Percentiles rank a stretch among this genome's conserved stretches.
Evolutionary conservation across 2,797 vertebrate species (phyloP).

Genomic region (Notolabrus celidotus): DNA sequence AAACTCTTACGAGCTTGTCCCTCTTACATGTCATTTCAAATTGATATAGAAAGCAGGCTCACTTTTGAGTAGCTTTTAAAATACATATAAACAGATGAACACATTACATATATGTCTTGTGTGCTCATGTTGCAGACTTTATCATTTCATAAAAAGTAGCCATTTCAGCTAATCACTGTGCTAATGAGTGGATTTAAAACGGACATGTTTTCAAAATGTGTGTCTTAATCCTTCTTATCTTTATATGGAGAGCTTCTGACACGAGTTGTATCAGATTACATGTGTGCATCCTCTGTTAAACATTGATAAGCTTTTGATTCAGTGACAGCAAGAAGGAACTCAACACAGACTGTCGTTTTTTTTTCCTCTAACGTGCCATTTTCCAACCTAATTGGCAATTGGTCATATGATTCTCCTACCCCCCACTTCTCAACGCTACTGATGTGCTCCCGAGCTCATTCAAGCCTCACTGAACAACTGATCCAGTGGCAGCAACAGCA

Average conservation of each 20-base stretch:
- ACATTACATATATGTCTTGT: neutral
- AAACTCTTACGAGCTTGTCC: conserved; percentile 42
- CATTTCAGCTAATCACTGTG: neutral
- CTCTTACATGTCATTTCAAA: conserved; percentile 39
- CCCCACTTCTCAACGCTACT: conserved; percentile 15
- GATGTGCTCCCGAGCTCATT: conserved; percentile 47
- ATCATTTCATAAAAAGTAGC: neutral
- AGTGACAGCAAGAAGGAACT: conserved; percentile 27
- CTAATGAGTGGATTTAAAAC: neutral
- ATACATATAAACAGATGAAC: conserved; percentile 8
- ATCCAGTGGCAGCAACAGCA: conserved; percentile 41
- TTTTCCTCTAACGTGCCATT: conserved; percentile 49
- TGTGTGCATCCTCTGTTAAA: conserved; percentile 53
- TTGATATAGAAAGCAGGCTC: conserved; percentile 26
- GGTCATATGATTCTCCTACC: conserved; percentile 45
- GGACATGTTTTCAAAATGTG: neutral
- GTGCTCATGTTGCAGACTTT: neutral
- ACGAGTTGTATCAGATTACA: conserved; percentile 41
- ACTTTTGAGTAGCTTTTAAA: conserved; percentile 20
- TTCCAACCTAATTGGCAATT: conserved; percentile 76
- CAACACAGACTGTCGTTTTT: conserved; percentile 13
- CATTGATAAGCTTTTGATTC: conserved; percentile 60
- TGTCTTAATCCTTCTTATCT: neutral
- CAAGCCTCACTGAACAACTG: conserved; percentile 41
- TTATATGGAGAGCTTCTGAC: conserved; percentile 22